Percentiles rank a stretch among this genome's conserved stretches.
Conservation (phyloP, 2,113 vertebrate genomes). For the Varanus komodoensis region DNA sequence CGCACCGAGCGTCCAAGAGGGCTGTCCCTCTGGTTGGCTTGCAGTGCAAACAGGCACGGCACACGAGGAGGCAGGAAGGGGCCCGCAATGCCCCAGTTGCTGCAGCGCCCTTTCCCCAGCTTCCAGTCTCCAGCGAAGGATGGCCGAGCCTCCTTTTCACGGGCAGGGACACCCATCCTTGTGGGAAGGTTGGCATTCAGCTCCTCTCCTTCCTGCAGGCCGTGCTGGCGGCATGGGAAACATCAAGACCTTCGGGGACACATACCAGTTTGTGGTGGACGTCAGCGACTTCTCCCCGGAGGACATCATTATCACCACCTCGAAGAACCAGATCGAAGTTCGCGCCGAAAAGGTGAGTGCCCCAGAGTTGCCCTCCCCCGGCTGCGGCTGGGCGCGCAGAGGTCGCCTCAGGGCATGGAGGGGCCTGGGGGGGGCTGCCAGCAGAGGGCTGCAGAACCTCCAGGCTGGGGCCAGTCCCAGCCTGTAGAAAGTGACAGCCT, state of each 20-base stretch:
- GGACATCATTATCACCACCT: slow-evolving; percentile 96
- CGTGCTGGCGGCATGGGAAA: slow-evolving; percentile 79
- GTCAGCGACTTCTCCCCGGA: slow-evolving; percentile 95
- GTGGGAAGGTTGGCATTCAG: no score
- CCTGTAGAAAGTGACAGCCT: no score
- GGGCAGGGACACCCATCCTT: rapidly evolving
- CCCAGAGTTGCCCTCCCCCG: no score
- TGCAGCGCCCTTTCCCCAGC: neutral
- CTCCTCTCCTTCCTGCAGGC: slow-evolving; percentile 60
- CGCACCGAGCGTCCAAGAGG: no score
- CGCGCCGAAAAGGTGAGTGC: slow-evolving; percentile 92
- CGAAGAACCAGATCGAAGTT: slow-evolving; percentile 98
- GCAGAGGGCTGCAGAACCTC: no score
- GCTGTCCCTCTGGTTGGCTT: neutral
- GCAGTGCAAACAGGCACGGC: neutral
- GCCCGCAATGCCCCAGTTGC: neutral
- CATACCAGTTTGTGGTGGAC: slow-evolving; percentile 95
- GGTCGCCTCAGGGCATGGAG: no score
- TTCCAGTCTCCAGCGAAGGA: no score
- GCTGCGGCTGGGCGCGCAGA: no score
- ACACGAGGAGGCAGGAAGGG: neutral
- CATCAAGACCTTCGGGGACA: slow-evolving; percentile 91
- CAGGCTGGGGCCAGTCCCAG: no score
- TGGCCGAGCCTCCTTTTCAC: neutral
- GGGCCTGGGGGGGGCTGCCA: no score